Percentiles rank a stretch among this genome's conserved stretches.
Evolutionary conservation across 2,888 invertebrate species (phyloP).

Genomic region (Azorinus chamasolen): DNA sequence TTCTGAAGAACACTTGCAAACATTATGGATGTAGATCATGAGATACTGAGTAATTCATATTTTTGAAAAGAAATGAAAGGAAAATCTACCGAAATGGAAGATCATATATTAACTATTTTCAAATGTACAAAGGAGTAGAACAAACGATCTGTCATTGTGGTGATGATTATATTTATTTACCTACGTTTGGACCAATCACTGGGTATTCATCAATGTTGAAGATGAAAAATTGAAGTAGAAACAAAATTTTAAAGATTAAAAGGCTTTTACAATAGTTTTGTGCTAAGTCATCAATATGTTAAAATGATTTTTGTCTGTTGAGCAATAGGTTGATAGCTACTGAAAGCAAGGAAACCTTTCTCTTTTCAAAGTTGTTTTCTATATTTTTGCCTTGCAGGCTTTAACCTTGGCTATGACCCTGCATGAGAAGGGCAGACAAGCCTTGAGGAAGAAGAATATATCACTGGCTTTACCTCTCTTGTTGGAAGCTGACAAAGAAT

Average conservation of each 20-base stretch:
- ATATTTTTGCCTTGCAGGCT: constrained; percentile 85
- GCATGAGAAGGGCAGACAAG: constrained; percentile 92
- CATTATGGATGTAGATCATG: no score
- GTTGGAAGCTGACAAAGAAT: constrained; percentile 91
- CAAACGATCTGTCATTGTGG: no score
- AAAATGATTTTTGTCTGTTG: not conserved
- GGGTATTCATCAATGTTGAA: constrained; percentile 1
- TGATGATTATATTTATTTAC: no score
- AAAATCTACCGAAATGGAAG: no score
- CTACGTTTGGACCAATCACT: no score
- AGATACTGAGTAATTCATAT: no score
- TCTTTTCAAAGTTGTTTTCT: no score
- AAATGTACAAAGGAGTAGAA: no score
- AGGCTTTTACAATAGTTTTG: not conserved
- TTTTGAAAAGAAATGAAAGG: no score
- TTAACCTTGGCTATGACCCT: constrained; percentile 92
- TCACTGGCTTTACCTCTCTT: constrained; percentile 91
- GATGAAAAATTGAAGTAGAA: not conserved
- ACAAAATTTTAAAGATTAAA: not conserved
- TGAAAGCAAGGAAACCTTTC: no score
- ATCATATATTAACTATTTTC: no score
- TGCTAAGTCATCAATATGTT: not conserved
- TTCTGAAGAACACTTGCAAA: no score
- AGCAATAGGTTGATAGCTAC: not conserved
- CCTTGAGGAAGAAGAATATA: constrained; percentile 90